Percentiles rank a stretch among this genome's conserved stretches.
Conservation (phyloP, 1,140 invertebrate genomes). For the Macrostomum lignano region DNA sequence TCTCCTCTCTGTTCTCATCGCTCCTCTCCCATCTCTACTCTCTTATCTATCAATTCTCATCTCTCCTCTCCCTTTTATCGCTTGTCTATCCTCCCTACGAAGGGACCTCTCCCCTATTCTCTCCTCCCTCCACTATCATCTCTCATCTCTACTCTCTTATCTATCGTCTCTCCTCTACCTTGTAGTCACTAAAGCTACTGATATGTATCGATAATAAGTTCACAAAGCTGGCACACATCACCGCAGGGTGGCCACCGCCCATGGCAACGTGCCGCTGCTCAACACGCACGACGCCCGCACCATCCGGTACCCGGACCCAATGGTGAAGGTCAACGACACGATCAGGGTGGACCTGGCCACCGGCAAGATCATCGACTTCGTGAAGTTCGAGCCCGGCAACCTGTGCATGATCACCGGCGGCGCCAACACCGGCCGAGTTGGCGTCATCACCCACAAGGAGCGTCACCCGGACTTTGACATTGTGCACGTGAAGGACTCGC, state of each 20-base stretch:
- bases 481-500: slow-evolving; percentile 81
- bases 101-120: too few species aligned
- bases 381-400: slow-evolving; percentile 89
- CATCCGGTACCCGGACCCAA: slow-evolving; percentile 84
- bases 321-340: slow-evolving; percentile 84
- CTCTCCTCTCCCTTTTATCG: too few species aligned
- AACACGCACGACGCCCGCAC: slow-evolving; percentile 89
- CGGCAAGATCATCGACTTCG: slow-evolving; percentile 81
- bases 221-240: too few species aligned
- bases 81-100: too few species aligned
- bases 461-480: slow-evolving; percentile 97
- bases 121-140: too few species aligned
- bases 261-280: slow-evolving; percentile 75
- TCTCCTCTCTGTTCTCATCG: too few species aligned
- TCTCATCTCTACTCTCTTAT: too few species aligned
- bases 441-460: slow-evolving; percentile 77
- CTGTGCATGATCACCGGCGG: slow-evolving; percentile 96
- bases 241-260: slow-evolving; percentile 49
- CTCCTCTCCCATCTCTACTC: too few species aligned
- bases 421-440: slow-evolving; percentile 94
- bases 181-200: too few species aligned
- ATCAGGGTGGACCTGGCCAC: slow-evolving; percentile 75
- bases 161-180: too few species aligned
- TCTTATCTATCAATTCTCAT: too few species aligned
- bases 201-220: too few species aligned